phyloP scores from a whole-genome alignment of 2,797 vertebrate genomes.

The Margarornis squamiger region DNA sequence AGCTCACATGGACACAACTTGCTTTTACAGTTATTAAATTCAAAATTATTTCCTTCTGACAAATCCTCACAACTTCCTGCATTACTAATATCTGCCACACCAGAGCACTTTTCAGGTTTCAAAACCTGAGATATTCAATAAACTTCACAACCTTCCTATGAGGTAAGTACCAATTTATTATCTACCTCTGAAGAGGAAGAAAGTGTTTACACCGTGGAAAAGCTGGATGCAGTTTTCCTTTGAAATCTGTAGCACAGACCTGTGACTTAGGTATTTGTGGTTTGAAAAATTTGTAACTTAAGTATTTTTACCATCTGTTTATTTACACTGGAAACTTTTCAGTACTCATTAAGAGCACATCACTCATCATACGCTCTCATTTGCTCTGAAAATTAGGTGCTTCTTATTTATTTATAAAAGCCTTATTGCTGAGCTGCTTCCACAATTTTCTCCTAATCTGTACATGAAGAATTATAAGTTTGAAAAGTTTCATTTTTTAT shows the following conservation, averaged over 20 bases:
- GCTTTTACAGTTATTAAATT: background rate
- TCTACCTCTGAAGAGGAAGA: background rate
- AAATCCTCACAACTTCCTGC: background rate
- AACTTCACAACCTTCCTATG: background rate
- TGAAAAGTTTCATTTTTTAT: background rate
- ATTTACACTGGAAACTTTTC: conserved; percentile 43
- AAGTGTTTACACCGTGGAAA: background rate
- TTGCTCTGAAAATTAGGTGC: conserved; percentile 3
- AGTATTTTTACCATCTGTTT: conserved; percentile 40
- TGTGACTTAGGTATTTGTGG: background rate
- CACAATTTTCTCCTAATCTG: background rate
- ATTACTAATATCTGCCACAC: background rate
- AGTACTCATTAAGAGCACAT: background rate
- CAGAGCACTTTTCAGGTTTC: background rate
- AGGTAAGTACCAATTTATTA: background rate
- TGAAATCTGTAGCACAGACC: background rate
- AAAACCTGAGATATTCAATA: background rate
- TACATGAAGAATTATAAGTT: background rate
- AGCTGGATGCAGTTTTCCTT: background rate
- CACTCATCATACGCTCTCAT: background rate
- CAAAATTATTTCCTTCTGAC: background rate
- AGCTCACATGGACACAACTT: background rate
- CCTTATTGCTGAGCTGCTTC: background rate
- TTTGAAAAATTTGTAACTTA: conserved; percentile 12
- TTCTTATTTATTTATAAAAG: conserved; percentile 30